Conservation (phyloP, 2,888 invertebrate genomes). For the Erebia epiphron region DNA sequence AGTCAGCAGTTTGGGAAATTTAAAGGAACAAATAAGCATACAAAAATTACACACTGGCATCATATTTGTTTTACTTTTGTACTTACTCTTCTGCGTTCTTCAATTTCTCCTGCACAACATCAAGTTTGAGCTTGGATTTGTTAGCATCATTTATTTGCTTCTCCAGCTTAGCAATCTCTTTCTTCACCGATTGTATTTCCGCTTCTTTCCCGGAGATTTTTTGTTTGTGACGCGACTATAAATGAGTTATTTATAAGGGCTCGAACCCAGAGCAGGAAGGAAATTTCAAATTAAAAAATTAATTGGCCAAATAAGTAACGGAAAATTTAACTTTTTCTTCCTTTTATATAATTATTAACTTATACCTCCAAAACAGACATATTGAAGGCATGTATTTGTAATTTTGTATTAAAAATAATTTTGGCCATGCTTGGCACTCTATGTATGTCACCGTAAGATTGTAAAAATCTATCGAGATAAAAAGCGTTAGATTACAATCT, state of each 20-base stretch:
- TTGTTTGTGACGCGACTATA: constrained; percentile 85
- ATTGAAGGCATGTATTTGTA: too few species aligned
- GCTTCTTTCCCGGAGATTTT: constrained; percentile 84
- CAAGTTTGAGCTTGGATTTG: constrained; percentile 81
- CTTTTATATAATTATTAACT: too few species aligned
- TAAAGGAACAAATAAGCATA: not conserved
- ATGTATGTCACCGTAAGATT: too few species aligned
- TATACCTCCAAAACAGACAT: too few species aligned
- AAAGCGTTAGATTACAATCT: too few species aligned
- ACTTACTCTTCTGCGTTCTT: constrained; percentile 72
- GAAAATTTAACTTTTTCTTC: too few species aligned
- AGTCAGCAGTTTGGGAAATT: not conserved
- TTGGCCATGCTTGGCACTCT: too few species aligned
- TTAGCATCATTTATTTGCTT: constrained; percentile 84
- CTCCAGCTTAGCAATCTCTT: constrained; percentile 79
- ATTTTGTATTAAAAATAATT: too few species aligned
- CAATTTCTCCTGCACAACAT: constrained; percentile 75
- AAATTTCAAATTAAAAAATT: too few species aligned
- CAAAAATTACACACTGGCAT: not conserved
- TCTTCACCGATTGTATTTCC: constrained; percentile 80
- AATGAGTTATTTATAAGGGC: not conserved
- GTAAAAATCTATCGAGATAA: too few species aligned
- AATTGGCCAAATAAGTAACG: too few species aligned
- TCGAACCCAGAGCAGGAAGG: too few species aligned
- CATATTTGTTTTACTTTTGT: not conserved